These are phyloP conservation scores for Cryptocheilus praepositus DNA, from an alignment of 2,888 invertebrate genomes.

Conservation along the genomic window DNA sequence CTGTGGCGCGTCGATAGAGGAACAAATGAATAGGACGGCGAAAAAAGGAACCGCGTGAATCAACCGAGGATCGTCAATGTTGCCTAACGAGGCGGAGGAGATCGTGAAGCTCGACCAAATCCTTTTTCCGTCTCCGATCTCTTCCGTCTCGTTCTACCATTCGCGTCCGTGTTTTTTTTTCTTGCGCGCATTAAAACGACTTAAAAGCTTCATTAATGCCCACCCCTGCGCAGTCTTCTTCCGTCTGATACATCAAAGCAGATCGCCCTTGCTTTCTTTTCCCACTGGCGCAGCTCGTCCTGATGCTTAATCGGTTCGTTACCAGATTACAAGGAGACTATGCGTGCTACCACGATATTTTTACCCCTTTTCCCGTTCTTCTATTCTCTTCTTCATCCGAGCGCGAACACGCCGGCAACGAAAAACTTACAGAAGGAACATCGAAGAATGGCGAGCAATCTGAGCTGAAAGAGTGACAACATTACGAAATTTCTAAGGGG, in stretches of 20 bases:
- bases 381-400: constrained; percentile 8
- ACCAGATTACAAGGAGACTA: constrained; percentile 38
- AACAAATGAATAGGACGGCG: constrained; percentile 3
- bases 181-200: constrained; percentile 13
- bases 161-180: not conserved
- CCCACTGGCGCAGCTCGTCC: not conserved
- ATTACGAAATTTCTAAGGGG: not conserved
- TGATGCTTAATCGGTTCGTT: constrained; percentile 37
- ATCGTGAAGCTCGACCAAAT: not conserved
- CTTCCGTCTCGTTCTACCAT: not conserved
- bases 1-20: not conserved
- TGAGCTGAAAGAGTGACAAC: not conserved
- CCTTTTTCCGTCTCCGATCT: not conserved
- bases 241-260: constrained; percentile 32
- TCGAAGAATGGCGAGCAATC: not conserved
- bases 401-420: too few relatives aligned
- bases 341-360: too few relatives aligned
- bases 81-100: constrained; percentile 19
- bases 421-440: too few relatives aligned
- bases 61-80: constrained; percentile 21
- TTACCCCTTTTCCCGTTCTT: not conserved
- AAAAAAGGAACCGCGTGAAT: too few relatives aligned
- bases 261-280: constrained; percentile 3
- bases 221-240: too few relatives aligned
- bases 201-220: constrained; percentile 33